Base-by-base conservation (phyloP, 2,113 vertebrate species). In the Melanerpes formicivorus region DNA sequence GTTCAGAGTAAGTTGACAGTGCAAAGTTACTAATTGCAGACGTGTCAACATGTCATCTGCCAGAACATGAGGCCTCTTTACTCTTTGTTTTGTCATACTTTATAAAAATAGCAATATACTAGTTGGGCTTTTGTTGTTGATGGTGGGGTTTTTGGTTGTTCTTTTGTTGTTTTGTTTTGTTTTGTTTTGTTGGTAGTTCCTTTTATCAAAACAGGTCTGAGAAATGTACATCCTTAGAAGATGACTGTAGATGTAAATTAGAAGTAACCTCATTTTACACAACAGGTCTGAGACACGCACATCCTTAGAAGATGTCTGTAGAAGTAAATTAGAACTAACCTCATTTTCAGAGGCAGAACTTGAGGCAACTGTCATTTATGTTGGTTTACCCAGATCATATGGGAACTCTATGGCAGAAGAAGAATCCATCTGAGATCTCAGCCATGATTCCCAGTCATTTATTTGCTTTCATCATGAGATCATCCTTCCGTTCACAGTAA, bases 381-480 rank as follows among this genome's bases (percentile, higher is more conserved):
- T 71, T 2, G 1, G 18, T 87, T 93, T 85, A 30, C 75, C 60
- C 50, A 85, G 37, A 58, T 89, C 44, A 6, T 37, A 34, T 11
- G 16, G 71, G 65, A 89, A 80, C 7, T 64, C 29, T 66, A 4
- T 11, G 71, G 58, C 64, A 85, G 70, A 75, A 76, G 29, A 82
- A n/a, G 56, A 91, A 66, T 59, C 25, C 82, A 5, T 65, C 26
- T 0, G 6, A 85, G 67, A 70, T 75, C 71, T 22, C 54, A 37
- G 58, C 22, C 65, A 7, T 42, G 48, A 74, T 56, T 92, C 54
- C 58, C 34, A 83, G 62, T 83, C 62, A 80, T 80, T 90, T 18
- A 34, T 80, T 93, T 85, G 32, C 84, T 94, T 94, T 90, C 87
- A 90, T 92, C 89, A 32, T 95, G 90, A 95, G 84, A 85, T 94